phyloP scores from a whole-genome alignment of 2,888 invertebrate species.

The Eupelmus urozonus region DNA sequence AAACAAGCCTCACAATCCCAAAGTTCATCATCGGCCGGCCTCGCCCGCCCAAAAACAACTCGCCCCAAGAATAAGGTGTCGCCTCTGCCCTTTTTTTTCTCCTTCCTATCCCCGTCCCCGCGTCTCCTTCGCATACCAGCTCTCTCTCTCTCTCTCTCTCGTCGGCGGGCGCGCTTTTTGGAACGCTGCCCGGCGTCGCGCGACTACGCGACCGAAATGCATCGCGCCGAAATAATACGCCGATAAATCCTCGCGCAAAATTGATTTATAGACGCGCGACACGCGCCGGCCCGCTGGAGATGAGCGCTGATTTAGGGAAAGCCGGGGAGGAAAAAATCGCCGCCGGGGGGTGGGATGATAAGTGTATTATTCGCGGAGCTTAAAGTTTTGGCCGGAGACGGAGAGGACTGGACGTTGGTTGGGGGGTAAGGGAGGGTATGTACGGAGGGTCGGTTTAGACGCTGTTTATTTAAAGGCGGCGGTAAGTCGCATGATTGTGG shows the following conservation, averaged over 20 bases:
- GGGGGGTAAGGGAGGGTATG: too few species aligned
- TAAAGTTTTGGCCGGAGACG: conserved; percentile 4
- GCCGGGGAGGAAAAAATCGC: neutral
- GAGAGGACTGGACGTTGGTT: conserved; percentile 54
- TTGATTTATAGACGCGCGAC: conserved; percentile 47
- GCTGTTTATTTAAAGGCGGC: too few species aligned
- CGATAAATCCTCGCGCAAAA: conserved; percentile 53
- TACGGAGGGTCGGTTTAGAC: too few species aligned
- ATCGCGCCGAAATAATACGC: conserved; percentile 48
- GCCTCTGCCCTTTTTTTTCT: neutral
- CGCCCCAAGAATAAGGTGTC: conserved; percentile 16
- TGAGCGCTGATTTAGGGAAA: conserved; percentile 51
- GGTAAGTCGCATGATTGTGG: too few species aligned
- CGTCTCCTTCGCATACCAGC: too few species aligned
- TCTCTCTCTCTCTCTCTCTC: too few species aligned
- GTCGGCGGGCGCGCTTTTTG: conserved; percentile 28
- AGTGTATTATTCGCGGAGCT: too few species aligned
- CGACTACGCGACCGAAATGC: neutral
- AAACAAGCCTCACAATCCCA: neutral
- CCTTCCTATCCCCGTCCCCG: neutral
- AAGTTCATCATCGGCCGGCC: neutral
- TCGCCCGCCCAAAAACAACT: conserved; percentile 1
- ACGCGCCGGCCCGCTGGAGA: neutral
- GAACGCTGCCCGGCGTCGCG: conserved; percentile 50
- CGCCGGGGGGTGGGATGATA: conserved; percentile 47